These are phyloP conservation scores for Parapristionchus giblindavisi DNA, from an alignment of 2,888 invertebrate species.

Conservation along the genomic window DNA sequence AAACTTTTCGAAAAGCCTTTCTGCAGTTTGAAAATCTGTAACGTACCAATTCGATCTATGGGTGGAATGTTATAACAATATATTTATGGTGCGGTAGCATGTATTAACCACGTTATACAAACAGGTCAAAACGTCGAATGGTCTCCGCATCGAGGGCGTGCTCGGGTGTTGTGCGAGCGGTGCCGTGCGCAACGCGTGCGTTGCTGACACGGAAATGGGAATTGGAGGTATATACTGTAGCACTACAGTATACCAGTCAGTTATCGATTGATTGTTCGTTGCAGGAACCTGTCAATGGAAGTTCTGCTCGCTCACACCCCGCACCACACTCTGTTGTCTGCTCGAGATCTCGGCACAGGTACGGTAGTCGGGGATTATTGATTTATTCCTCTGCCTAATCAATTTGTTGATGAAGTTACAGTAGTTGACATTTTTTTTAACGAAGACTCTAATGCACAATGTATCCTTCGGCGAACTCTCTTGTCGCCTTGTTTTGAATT, in stretches of 20 bases:
- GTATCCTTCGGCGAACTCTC: too few species aligned
- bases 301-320: constrained; percentile 90
- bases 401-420: too few species aligned
- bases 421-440: too few species aligned
- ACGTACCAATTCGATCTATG: too few species aligned
- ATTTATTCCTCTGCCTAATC: too few species aligned
- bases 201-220: constrained; percentile 96
- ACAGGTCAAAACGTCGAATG: constrained; percentile 62
- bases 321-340: constrained; percentile 89
- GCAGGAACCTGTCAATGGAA: constrained; percentile 99
- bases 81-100: too few species aligned
- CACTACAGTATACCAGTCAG: neutral
- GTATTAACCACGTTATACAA: neutral
- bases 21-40: too few species aligned
- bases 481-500: neutral
- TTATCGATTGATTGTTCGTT: constrained; percentile 71
- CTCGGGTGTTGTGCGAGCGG: constrained; percentile 95
- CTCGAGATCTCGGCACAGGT: constrained; percentile 88
- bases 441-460: too few species aligned
- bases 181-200: constrained; percentile 84
- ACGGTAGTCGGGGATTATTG: neutral
- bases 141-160: constrained; percentile 73
- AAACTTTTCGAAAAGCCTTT: neutral
- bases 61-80: too few species aligned
- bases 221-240: constrained; percentile 81